These are phyloP conservation scores for Rhodophaea formosa DNA, from an alignment of 2,888 invertebrate genomes.

Conservation along the genomic window DNA sequence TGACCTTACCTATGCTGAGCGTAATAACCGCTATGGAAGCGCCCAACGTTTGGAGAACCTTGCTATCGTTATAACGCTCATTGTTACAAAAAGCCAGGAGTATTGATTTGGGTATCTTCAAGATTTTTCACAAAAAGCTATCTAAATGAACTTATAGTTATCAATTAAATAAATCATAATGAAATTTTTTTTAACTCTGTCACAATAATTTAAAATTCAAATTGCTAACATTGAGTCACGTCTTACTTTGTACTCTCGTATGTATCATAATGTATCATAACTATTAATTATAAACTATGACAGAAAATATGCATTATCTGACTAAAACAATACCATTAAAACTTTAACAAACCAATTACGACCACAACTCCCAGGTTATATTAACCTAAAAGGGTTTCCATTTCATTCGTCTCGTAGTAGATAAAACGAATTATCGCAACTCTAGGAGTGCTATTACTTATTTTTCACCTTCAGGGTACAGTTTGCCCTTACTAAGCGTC, in stretches of 20 bases:
- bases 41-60: neutral
- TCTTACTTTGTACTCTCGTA: too few relatives aligned
- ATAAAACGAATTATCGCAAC: neutral
- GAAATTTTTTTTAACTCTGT: too few relatives aligned
- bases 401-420: neutral
- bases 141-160: too few relatives aligned
- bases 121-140: too few relatives aligned
- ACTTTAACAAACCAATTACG: neutral
- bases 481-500: neutral
- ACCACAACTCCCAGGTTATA: neutral
- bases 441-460: neutral
- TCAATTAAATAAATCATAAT: too few relatives aligned
- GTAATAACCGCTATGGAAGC: neutral
- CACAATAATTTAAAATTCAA: too few relatives aligned
- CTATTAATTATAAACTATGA: too few relatives aligned
- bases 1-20: neutral
- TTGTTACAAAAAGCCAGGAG: neutral
- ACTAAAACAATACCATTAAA: neutral
- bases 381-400: neutral
- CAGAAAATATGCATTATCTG: too few relatives aligned
- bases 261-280: too few relatives aligned
- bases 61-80: neutral
- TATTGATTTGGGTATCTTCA: too few relatives aligned
- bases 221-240: too few relatives aligned
- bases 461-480: neutral